Evolutionary conservation across 2,113 vertebrate genomes (phyloP), one percentile per base, ranked within the genome.

Genomic region (Climacteris rufus): DNA sequence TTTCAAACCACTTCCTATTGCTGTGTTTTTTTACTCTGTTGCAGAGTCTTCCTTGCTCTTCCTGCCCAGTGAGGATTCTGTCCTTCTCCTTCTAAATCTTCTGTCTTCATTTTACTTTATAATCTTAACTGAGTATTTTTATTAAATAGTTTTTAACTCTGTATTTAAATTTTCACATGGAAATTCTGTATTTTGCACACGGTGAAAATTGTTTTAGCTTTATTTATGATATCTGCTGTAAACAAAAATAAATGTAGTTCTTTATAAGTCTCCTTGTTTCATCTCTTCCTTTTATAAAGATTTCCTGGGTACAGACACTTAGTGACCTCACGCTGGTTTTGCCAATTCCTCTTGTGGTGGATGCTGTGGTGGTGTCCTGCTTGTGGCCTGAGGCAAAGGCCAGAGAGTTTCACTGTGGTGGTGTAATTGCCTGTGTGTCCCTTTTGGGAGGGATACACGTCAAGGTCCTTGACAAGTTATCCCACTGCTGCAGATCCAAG

Each of bases 191-290:
- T 98, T 98, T 98, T 98, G 98, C 97, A 97, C 97, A 96, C 94
- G 83, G 93, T 98, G 90, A 97, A 98, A 89, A 70, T 98, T 98
- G 98, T 98, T 97, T 71, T 97, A 98, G 98, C 97, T 97, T 98
- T 98, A 98, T 98, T 98, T 98, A 98, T 98, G 97, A 89, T 98
- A 98, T 97, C 98, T 98, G 96, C 97, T 99, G 99, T 99, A 98
- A 98, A 98, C 97, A 96, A 98, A 98, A 99, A 99, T 99, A 99
- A 99, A 99, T 98, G 82, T 88, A 93, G 97, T 98, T 98, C 98
- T 98, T 98, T 97, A 95, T 98, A 98, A 98, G 96, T 93, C 94
- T 96, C 90, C 93, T 90, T 97, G 98, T 98, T 98, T 98, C 97
- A 96, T 99, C 97, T 97, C 98, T 99, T 99, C 97, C 98, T 98